Evolutionary conservation across 2,888 invertebrate genomes (phyloP).

Genomic region (Desoria tigrina): DNA sequence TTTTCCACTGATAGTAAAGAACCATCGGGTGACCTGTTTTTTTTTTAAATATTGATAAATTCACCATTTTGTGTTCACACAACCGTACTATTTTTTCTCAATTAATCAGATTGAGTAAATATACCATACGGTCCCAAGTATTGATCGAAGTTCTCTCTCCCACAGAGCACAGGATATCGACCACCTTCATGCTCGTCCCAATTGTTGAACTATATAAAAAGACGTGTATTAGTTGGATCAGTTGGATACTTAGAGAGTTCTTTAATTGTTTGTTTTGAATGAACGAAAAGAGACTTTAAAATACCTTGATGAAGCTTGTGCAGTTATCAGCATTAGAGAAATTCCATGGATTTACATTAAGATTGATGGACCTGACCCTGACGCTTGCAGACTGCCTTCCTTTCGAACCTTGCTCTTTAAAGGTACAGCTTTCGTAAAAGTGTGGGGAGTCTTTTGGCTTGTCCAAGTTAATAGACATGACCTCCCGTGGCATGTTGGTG

Average conservation of each 20-base stretch:
- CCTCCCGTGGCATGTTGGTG: slow-evolving; percentile 10
- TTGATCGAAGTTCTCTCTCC: slow-evolving; percentile 42
- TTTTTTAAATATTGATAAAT: too few relatives aligned
- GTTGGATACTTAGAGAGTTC: too few relatives aligned
- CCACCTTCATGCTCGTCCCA: slow-evolving; percentile 33
- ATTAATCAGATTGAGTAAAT: too few relatives aligned
- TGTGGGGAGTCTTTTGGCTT: slow-evolving; percentile 16
- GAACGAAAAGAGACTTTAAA: background rate
- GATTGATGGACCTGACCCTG: slow-evolving; percentile 38
- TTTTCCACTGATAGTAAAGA: slow-evolving; percentile 41
- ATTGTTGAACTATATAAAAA: slow-evolving; percentile 25
- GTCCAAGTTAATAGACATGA: slow-evolving; percentile 13
- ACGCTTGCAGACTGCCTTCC: slow-evolving; percentile 17
- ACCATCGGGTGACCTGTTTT: slow-evolving; percentile 43
- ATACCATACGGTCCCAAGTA: slow-evolving; percentile 32
- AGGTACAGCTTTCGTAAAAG: slow-evolving; percentile 22
- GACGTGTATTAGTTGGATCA: background rate
- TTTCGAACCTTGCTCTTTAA: slow-evolving; percentile 13
- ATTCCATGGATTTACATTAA: slow-evolving; percentile 39
- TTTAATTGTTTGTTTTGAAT: background rate
- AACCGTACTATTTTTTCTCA: too few relatives aligned
- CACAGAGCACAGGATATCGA: slow-evolving; percentile 35
- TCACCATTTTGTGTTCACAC: too few relatives aligned
- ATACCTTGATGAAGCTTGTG: slow-evolving; percentile 39
- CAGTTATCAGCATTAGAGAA: slow-evolving; percentile 35